Evolutionary conservation across 92 coral and sea anemone genomes (phyloP).

Genomic region (Actinernus sp.): DNA sequence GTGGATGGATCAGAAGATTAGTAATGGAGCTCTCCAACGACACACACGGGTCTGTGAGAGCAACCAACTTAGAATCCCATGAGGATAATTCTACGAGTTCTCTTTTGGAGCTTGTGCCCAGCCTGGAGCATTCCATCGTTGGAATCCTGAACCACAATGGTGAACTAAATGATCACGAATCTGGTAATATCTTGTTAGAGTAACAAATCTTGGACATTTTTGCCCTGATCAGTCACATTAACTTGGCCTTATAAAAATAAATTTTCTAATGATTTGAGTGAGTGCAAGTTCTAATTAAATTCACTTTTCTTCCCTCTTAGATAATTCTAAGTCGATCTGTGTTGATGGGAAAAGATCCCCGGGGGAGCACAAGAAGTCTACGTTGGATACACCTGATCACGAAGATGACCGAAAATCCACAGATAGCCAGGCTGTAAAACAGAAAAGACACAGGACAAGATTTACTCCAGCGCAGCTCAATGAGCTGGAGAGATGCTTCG

Average conservation of each 20-base stretch:
- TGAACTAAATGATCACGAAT: constrained; percentile 79
- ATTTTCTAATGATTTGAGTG: constrained; percentile 95
- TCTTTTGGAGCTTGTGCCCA: constrained; percentile 93
- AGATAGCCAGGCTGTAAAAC: constrained; percentile 91
- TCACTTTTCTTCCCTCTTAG: constrained; percentile 79
- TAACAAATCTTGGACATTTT: constrained; percentile 93
- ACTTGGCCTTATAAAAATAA: constrained; percentile 92
- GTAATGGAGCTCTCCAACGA: constrained; percentile 96
- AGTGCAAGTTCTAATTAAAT: constrained; percentile 88
- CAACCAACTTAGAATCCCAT: constrained; percentile 65
- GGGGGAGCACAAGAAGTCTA: constrained; percentile 84
- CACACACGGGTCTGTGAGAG: constrained; percentile 90
- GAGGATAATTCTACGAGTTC: constrained; percentile 84
- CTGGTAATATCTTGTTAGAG: constrained; percentile 94
- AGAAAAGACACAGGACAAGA: constrained; percentile 99
- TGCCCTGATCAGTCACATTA: constrained; percentile 96
- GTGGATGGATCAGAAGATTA: constrained; percentile 98
- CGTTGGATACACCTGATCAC: constrained; percentile 79
- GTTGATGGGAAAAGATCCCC: constrained; percentile 92
- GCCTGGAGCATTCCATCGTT: constrained; percentile 95
- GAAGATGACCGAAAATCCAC: constrained; percentile 87
- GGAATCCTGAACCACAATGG: constrained; percentile 95
- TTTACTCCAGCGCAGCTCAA: constrained; percentile 99
- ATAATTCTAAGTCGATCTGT: constrained; percentile 87
- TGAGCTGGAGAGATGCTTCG: constrained; percentile 97